Base-by-base conservation (phyloP, 1,140 invertebrate species). In the Drosophila eugracilis region DNA sequence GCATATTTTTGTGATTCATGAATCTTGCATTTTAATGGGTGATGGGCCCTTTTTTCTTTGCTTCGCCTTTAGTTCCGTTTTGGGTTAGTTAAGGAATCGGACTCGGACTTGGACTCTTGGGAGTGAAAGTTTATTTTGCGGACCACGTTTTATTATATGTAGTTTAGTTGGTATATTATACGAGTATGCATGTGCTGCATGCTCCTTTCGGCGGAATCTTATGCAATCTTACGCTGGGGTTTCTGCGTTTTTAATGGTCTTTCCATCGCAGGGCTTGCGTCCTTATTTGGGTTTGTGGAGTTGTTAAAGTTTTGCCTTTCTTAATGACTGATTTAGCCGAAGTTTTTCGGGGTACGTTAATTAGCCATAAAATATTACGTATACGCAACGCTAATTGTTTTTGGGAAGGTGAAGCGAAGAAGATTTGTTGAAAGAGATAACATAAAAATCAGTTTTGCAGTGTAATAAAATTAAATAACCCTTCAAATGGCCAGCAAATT, bases 81-180 rank as follows among this genome's bases (percentile, higher is more conserved):
- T 66, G 54, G 70, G 37, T 85, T 65, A 57, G 70, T 75, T 45
- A 84, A 84, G 79, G 75, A 84, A 84, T 78, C 66, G 48, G 37
- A 53, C 54, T 70, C 57, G 37, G 49, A 42, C 32, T 62, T n/a
- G 14, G 34, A 7, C n/a, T 15, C 32, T 71, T 39, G 21, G 17
- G 60, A 78, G 79, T 84, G 79, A 84, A 84, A 84, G 79, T 84
- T 84, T 59, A 42, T 66, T 65, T 75, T 49, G 34, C 30, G 28
- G 69, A 28, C 63, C 44, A 70, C 37, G 39, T 52, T 66, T 78
- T 74, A 22, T 12, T 28, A 10, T 65, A 36, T 28, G n/a, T n/a
- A n/a, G n/a, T n/a, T n/a, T n/a, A 7, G 44, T 37, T 26, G 21
- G 17, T 50, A 34, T 50, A 22, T 12, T 60, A 60, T 63, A 21